Evolutionary conservation across 2,888 invertebrate genomes (phyloP).

Genomic region (Dicyrtomina minuta): DNA sequence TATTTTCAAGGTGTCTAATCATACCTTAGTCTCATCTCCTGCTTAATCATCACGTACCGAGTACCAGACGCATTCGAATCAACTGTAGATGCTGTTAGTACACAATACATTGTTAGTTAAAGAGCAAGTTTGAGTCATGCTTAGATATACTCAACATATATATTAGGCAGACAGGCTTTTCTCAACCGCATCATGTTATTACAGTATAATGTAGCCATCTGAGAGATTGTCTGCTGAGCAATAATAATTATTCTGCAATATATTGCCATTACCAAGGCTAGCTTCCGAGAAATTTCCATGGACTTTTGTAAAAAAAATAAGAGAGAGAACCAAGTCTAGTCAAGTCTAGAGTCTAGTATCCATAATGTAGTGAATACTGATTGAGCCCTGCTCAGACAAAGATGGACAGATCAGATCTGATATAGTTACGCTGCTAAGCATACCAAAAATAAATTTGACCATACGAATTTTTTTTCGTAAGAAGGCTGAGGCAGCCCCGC

Average conservation of each 20-base stretch:
- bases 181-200: too few species aligned
- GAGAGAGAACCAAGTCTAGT: not conserved
- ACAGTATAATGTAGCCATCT: not conserved
- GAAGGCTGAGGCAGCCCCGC: not conserved
- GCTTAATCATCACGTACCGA: constrained; percentile 19
- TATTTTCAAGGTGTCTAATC: constrained; percentile 14
- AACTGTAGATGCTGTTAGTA: not conserved
- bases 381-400: not conserved
- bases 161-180: too few species aligned
- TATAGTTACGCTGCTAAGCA: not conserved
- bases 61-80: not conserved
- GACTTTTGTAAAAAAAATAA: constrained; percentile 6
- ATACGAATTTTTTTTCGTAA: not conserved
- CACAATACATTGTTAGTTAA: not conserved
- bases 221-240: too few species aligned
- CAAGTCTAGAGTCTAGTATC: too few species aligned
- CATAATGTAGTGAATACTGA: too few species aligned
- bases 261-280: constrained; percentile 31
- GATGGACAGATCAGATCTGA: not conserved
- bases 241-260: constrained; percentile 11
- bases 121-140: too few species aligned
- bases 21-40: not conserved
- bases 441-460: constrained; percentile 13
- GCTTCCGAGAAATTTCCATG: constrained; percentile 30
- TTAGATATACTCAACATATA: too few species aligned